Evolutionary conservation across 2,113 vertebrate species (phyloP).

Genomic region (Equus quagga): DNA sequence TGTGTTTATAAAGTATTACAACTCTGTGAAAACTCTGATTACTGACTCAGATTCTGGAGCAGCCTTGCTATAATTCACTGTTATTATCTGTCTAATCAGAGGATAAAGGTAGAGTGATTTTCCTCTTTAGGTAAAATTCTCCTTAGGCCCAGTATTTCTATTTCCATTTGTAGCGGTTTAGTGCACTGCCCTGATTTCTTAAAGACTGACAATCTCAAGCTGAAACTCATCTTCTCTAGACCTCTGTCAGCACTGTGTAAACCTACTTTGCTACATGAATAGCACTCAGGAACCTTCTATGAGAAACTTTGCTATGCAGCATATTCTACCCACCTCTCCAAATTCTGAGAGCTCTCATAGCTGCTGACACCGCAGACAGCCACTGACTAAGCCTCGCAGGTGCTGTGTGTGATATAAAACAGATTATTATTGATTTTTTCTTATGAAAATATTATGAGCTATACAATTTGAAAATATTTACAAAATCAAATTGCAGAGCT

Average conservation of each 20-base stretch:
- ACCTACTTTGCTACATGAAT: neutral
- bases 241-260: neutral
- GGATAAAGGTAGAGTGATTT: neutral
- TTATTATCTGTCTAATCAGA: constrained; percentile 59
- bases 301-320: neutral
- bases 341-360: neutral
- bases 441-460: constrained; percentile 10
- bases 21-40: neutral
- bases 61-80: constrained; percentile 13
- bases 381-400: neutral
- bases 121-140: constrained; percentile 21
- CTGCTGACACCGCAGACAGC: neutral
- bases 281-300: neutral
- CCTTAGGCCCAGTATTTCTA: neutral
- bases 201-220: neutral
- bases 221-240: neutral
- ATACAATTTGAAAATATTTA: neutral
- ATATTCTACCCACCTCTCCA: neutral
- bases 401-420: neutral
- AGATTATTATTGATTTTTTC: constrained; percentile 12
- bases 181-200: neutral
- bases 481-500: neutral
- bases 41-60: neutral
- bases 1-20: constrained; percentile 39
- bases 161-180: constrained; percentile 34